These are phyloP conservation scores for Onychorhynchus coronatus DNA, from an alignment of 2,113 vertebrate genomes.

Conservation along the genomic window DNA sequence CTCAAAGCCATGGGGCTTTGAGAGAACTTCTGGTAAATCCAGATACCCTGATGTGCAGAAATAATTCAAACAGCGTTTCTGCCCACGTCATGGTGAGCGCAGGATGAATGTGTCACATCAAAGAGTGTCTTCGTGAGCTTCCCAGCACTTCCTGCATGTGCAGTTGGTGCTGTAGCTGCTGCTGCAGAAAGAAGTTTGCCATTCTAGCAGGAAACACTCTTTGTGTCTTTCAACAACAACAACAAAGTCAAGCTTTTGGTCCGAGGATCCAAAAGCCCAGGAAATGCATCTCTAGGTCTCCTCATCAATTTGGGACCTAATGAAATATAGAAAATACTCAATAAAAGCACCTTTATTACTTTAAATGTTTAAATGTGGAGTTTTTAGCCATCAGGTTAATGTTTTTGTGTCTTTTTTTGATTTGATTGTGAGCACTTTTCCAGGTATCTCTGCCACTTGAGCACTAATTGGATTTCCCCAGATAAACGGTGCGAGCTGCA, in stretches of 20 bases:
- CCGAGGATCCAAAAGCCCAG: constrained; percentile 72
- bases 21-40: not conserved
- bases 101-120: not conserved
- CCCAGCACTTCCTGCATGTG: constrained; percentile 21
- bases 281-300: constrained; percentile 77
- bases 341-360: constrained; percentile 84
- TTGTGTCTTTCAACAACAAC: constrained; percentile 42
- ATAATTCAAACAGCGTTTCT: not conserved
- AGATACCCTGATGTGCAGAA: not conserved
- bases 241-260: constrained; percentile 60
- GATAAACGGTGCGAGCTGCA: constrained; percentile 86
- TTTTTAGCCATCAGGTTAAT: constrained; percentile 86
- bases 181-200: constrained; percentile 36
- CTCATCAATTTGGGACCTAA: constrained; percentile 77
- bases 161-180: constrained; percentile 20
- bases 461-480: constrained; percentile 96
- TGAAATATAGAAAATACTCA: constrained; percentile 83
- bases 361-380: constrained; percentile 82
- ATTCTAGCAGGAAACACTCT: constrained; percentile 62
- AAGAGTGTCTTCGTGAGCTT: constrained; percentile 11
- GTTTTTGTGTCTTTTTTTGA: constrained; percentile 92
- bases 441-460: constrained; percentile 92
- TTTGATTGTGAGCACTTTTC: constrained; percentile 98
- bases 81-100: not conserved
- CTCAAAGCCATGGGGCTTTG: rapidly evolving